Evolutionary conservation across 2,797 vertebrate species (phyloP).

Genomic region (Cetoscarus ocellatus): DNA sequence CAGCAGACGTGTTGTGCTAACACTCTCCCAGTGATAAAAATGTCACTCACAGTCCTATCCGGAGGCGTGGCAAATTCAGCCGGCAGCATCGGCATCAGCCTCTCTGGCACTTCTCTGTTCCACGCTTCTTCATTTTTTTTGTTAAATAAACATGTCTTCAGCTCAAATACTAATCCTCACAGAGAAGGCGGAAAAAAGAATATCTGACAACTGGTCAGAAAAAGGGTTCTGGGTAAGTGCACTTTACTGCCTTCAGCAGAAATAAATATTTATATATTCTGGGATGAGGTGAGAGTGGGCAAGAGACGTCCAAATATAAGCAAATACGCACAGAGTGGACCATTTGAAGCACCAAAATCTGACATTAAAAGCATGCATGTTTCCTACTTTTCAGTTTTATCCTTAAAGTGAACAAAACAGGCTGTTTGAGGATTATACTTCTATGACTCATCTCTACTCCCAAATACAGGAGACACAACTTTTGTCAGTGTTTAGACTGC

Average conservation of each 20-base stretch:
- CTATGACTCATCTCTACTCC: constrained; percentile 10
- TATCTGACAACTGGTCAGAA: constrained; percentile 65
- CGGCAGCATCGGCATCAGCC: constrained; percentile 59
- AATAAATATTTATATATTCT: constrained; percentile 16
- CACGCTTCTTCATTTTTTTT: neutral
- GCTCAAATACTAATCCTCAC: constrained; percentile 71
- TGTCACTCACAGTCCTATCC: constrained; percentile 55
- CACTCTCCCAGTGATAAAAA: constrained; percentile 64
- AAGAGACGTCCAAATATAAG: constrained; percentile 25
- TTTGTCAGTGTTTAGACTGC: constrained; percentile 8
- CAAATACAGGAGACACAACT: constrained; percentile 7
- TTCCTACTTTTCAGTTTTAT: constrained; percentile 14
- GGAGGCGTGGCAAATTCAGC: constrained; percentile 60
- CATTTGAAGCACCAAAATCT: neutral
- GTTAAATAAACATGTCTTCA: constrained; percentile 53
- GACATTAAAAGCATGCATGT: constrained; percentile 10
- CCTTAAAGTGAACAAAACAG: constrained; percentile 13
- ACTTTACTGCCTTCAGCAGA: constrained; percentile 47
- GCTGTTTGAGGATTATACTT: constrained; percentile 20
- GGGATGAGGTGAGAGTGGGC: constrained; percentile 4
- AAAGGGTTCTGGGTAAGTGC: constrained; percentile 37
- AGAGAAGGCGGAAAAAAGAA: constrained; percentile 30
- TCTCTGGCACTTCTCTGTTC: constrained; percentile 56
- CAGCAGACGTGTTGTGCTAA: constrained; percentile 62
- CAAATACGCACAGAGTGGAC: constrained; percentile 8